Evolutionary conservation across 2,888 invertebrate species (phyloP), one percentile per base, ranked within the genome.

Genomic region (Mycogona germanica): DNA sequence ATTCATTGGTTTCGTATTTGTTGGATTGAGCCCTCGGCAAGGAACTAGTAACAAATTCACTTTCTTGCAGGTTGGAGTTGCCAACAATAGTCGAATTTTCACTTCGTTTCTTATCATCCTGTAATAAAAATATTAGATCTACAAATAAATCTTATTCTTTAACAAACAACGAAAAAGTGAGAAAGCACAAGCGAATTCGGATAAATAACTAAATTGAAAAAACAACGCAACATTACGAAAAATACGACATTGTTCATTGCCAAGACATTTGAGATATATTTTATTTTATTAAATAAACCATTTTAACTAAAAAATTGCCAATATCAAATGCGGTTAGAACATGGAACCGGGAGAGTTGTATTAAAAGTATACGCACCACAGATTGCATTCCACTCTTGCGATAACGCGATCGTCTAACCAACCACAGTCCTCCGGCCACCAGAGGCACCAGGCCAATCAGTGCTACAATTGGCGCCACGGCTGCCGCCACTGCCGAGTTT

Each of bases 391-490:
- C n/a, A 17, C 26, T 23, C 21, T 51, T 51, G 26, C 25, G 35
- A 17, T 14, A 17, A 14, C 23, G 12, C 19, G 51, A 42, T n/a
- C 55, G 44, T 61, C 84, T 79, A 60, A 84, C 80, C 53, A 84
- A 76, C 62, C 83, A 76, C 17, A 80, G 76, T 2, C 82, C 77
- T 42, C 77, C 75, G 21, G 79, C 80, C 3, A 81, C 78, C 21
- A 81, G 77, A 3, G 82, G 68, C 55, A 86, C 78, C 46, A 87
- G 72, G 3, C 76, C 80, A 62, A 79, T 79, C 46, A 85, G 78
- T 9, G 81, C 80, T 25, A 81, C 73, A 47, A 86, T 72, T 1
- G 86, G 83, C 62, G 86, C 77, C 47, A 86, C 71, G 41, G 84
- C 80, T 59, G 79, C 72, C 40, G 80, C 73, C 42, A 81, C 69